Conservation (phyloP, 2,888 invertebrate species). For the Aspidiotus destructor region DNA sequence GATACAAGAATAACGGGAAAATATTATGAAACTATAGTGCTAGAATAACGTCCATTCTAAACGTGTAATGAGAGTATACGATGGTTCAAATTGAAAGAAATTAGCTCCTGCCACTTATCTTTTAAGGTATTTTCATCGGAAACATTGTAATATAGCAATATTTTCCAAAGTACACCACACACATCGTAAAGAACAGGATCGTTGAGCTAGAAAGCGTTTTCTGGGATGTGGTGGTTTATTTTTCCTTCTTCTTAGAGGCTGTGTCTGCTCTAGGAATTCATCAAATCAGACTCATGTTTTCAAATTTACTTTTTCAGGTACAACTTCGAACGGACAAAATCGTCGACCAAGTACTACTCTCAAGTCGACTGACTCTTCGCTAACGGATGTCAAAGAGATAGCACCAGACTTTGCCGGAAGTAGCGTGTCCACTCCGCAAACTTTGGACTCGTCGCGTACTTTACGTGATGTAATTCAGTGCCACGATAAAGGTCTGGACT, state of each 20-base stretch:
- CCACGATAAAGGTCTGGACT: slow-evolving; percentile 52
- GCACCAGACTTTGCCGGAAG: slow-evolving; percentile 33
- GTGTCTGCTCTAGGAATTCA: not conserved
- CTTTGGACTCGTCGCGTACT: slow-evolving; percentile 26
- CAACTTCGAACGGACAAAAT: slow-evolving; percentile 26
- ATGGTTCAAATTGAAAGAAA: too few species aligned
- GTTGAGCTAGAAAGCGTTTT: not conserved
- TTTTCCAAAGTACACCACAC: not conserved
- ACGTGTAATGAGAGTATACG: too few species aligned
- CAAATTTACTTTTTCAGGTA: slow-evolving; percentile 14
- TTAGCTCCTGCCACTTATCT: too few species aligned
- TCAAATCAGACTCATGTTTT: not conserved
- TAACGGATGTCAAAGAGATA: slow-evolving; percentile 13
- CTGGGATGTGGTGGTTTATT: not conserved
- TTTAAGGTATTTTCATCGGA: too few species aligned
- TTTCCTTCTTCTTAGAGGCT: not conserved
- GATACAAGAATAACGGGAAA: too few species aligned
- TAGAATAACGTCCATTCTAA: too few species aligned
- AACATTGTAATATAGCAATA: too few species aligned
- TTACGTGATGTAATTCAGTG: slow-evolving; percentile 51
- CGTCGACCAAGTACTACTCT: slow-evolving; percentile 26
- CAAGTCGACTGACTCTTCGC: slow-evolving; percentile 20
- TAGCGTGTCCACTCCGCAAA: slow-evolving; percentile 34
- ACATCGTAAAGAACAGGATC: not conserved
- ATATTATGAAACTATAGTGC: too few species aligned